These are phyloP conservation scores for Rhinoraja longicauda DNA, from an alignment of 2,797 vertebrate species.

Conservation along the genomic window DNA sequence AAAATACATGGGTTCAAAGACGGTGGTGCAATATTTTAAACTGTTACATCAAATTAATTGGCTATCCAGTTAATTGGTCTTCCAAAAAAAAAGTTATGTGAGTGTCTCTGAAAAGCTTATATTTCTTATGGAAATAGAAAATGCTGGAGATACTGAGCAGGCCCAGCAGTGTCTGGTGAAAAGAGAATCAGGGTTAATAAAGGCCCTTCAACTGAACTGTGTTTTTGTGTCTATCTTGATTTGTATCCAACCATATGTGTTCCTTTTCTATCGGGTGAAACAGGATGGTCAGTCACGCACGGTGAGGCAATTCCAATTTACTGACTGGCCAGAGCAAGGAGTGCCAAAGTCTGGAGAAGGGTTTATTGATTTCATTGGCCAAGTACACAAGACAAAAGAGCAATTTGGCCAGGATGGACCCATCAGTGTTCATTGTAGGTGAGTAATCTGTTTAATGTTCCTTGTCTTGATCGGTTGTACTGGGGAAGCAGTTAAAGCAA, in stretches of 20 bases:
- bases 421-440: constrained; percentile 98
- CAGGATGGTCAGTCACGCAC: constrained; percentile 97
- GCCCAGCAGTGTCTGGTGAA: too few species aligned
- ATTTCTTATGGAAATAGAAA: too few species aligned
- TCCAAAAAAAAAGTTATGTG: background rate
- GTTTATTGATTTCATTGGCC: constrained; percentile 98
- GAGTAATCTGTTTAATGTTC: constrained; percentile 46
- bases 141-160: too few species aligned
- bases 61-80: constrained; percentile 19
- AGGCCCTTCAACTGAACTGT: too few species aligned
- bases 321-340: constrained; percentile 98
- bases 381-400: constrained; percentile 99
- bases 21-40: constrained; percentile 10
- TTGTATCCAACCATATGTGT: background rate
- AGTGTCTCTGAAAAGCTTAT: background rate
- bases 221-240: background rate
- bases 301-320: constrained; percentile 98
- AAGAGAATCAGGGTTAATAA: too few species aligned
- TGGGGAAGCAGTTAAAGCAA: background rate
- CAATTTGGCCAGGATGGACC: constrained; percentile 98
- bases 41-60: background rate
- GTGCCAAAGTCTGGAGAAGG: constrained; percentile 99
- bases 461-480: background rate
- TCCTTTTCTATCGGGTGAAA: constrained; percentile 1
- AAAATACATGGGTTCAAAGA: background rate